Conservation (phyloP, 2,113 vertebrate species). For the Lophotis ruficrista region DNA sequence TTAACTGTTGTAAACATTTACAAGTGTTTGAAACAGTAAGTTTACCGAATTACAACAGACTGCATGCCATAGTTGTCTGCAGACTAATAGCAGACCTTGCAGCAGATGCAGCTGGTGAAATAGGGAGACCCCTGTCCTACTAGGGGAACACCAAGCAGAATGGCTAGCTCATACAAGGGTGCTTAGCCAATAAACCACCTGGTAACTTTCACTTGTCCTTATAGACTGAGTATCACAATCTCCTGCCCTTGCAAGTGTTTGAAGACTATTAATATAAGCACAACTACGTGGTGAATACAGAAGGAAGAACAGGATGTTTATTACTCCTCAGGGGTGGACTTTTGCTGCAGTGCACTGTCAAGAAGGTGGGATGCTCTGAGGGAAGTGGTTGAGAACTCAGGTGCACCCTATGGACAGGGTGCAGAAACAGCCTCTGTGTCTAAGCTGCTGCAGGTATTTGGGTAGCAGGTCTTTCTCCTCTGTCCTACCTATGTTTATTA, state of each 20-base stretch:
- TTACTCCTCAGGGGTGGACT: neutral
- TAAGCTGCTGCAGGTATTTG: neutral
- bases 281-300: neutral
- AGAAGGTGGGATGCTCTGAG: neutral
- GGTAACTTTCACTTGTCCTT: neutral
- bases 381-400: neutral
- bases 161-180: neutral
- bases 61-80: neutral
- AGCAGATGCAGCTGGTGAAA: neutral
- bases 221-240: neutral
- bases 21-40: neutral
- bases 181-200: neutral
- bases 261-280: neutral
- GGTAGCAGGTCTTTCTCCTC: neutral
- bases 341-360: accelerated
- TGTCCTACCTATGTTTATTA: neutral
- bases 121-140: accelerated
- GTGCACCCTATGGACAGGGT: accelerated
- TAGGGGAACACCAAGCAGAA: neutral
- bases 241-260: neutral
- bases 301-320: neutral
- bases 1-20: neutral
- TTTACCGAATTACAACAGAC: neutral
- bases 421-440: neutral
- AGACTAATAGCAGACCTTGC: neutral